phyloP scores from a whole-genome alignment of 2,888 invertebrate species.

The Cepaea hortensis region DNA sequence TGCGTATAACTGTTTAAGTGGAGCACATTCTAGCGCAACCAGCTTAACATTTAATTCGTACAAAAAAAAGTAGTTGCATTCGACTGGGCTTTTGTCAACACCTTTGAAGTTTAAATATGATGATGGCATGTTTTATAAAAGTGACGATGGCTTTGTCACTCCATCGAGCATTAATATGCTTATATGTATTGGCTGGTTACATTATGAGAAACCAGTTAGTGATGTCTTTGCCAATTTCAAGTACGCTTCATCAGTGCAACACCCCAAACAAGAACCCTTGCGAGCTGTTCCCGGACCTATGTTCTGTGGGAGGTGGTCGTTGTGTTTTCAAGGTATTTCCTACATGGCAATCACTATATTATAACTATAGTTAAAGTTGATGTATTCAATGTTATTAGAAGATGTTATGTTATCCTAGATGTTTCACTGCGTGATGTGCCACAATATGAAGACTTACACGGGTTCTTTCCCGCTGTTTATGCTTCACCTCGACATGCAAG shows the following conservation, averaged over 20 bases:
- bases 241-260: background rate
- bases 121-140: background rate
- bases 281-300: constrained; percentile 30
- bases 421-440: background rate
- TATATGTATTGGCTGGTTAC: background rate
- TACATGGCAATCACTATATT: background rate
- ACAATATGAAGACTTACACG: background rate
- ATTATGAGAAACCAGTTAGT: background rate
- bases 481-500: too few relatives aligned
- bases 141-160: background rate
- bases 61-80: too few relatives aligned
- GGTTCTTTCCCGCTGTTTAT: background rate
- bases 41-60: too few relatives aligned
- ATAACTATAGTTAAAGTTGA: background rate
- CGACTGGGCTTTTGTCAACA: background rate
- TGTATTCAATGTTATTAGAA: background rate
- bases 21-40: background rate
- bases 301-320: constrained; percentile 31
- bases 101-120: too few relatives aligned
- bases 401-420: background rate
- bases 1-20: background rate
- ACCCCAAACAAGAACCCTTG: constrained; percentile 27
- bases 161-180: background rate
- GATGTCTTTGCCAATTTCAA: background rate
- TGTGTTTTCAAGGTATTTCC: constrained; percentile 39